These are phyloP conservation scores for Drosophila kurseongensis DNA, from an alignment of 1,140 invertebrate species.

Conservation along the genomic window DNA sequence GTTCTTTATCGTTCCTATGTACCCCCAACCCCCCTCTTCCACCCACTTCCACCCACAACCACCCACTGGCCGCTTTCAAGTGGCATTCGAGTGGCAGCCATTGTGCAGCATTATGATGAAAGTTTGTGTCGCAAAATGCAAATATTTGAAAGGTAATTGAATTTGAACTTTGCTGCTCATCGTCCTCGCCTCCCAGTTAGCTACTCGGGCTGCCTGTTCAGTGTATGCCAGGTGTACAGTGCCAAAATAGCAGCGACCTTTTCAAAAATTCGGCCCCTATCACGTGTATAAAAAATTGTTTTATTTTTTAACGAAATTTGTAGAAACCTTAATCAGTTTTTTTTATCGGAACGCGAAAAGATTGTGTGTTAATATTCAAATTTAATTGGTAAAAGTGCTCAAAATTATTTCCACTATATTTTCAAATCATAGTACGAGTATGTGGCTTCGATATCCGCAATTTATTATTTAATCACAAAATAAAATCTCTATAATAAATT, in stretches of 20 bases:
- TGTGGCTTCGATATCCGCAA: no score
- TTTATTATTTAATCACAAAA: no score
- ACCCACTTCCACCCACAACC: conserved; percentile 3
- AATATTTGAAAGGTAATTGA: conserved; percentile 84
- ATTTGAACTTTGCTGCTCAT: conserved; percentile 79
- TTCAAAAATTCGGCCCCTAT: conserved; percentile 5
- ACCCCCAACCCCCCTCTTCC: neutral
- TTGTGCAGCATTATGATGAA: conserved; percentile 82
- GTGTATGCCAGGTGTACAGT: conserved; percentile 2
- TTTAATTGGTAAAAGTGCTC: no score
- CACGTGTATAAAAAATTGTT: neutral
- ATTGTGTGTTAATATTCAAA: no score
- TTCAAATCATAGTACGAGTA: no score
- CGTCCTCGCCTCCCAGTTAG: conserved; percentile 35
- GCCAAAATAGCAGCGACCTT: neutral
- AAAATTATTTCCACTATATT: no score
- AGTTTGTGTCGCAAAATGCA: conserved; percentile 83
- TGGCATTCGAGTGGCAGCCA: conserved; percentile 81
- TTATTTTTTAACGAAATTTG: no score
- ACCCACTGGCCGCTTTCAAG: conserved; percentile 62
- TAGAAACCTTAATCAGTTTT: neutral
- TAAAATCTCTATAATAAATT: no score
- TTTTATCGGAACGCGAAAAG: no score
- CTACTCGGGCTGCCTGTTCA: conserved; percentile 37
- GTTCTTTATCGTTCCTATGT: conserved; percentile 62